These are phyloP conservation scores for Hetaerina americana DNA, from an alignment of 1,140 invertebrate species.

Conservation along the genomic window DNA sequence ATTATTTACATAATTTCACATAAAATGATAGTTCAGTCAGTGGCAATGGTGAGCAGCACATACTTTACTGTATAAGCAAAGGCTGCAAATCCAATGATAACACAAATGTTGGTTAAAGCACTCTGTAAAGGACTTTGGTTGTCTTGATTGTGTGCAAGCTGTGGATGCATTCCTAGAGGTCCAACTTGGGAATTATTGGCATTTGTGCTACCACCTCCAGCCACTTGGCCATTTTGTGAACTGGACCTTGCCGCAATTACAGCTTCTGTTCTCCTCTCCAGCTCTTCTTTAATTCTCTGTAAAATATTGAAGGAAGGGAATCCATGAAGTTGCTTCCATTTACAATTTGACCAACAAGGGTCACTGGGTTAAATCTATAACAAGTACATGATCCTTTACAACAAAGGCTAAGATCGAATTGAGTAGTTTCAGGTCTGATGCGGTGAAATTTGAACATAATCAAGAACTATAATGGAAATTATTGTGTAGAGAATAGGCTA, in stretches of 20 bases:
- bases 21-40: constrained; percentile 10
- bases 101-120: constrained; percentile 62
- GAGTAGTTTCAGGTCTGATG: no score
- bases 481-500: no score
- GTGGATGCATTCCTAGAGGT: constrained; percentile 3
- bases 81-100: constrained; percentile 68
- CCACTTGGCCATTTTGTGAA: constrained; percentile 8
- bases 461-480: no score
- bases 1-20: not conserved
- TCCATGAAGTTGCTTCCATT: no score
- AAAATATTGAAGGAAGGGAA: constrained; percentile 27
- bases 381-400: no score
- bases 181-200: not conserved
- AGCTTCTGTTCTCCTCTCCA: constrained; percentile 24
- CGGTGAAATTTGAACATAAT: no score
- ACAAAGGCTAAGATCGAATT: no score
- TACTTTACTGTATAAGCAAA: constrained; percentile 80
- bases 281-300: constrained; percentile 32
- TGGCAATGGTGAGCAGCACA: constrained; percentile 44
- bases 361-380: no score
- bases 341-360: no score
- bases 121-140: constrained; percentile 51
- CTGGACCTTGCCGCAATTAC: constrained; percentile 10
- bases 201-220: not conserved
- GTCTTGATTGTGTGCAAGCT: constrained; percentile 8